phyloP scores from a whole-genome alignment of 92 coral and sea anemone species.

The Phenganax stokvisi region DNA sequence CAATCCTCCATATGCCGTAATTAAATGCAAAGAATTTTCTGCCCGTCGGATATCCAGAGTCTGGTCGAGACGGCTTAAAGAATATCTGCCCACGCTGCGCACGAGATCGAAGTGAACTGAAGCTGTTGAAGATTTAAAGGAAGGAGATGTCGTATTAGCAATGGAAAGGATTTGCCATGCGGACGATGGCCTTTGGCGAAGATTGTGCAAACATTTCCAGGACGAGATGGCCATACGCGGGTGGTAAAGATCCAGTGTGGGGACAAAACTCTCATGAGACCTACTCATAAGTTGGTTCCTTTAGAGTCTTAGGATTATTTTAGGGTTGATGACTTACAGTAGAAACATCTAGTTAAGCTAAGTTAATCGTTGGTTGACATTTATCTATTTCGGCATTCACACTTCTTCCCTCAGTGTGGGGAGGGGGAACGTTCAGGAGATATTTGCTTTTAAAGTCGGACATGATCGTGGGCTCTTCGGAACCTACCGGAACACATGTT shows the following conservation, averaged over 20 bases:
- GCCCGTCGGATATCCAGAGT: conserved; percentile 11
- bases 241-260: conserved; percentile 37
- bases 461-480: too few relatives aligned
- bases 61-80: conserved; percentile 55
- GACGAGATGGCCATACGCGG: conserved; percentile 48
- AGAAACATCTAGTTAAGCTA: not conserved
- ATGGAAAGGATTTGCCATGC: conserved; percentile 48
- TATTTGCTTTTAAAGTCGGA: not conserved
- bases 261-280: conserved; percentile 29
- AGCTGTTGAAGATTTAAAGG: conserved; percentile 50
- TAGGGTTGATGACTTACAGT: too few relatives aligned
- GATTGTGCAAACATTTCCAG: conserved; percentile 43
- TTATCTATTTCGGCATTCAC: not conserved
- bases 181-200: conserved; percentile 54
- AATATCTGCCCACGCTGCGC: conserved; percentile 52
- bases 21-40: too few relatives aligned
- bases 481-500: too few relatives aligned
- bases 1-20: too few relatives aligned
- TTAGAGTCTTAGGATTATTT: not conserved
- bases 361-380: not conserved
- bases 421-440: conserved; percentile 39
- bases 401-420: conserved; percentile 31
- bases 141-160: conserved; percentile 49
- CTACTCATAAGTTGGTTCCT: not conserved
- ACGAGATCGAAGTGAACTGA: conserved; percentile 53